These are phyloP conservation scores for Andrena flavipes DNA, from an alignment of 2,888 invertebrate species.

Conservation along the genomic window DNA sequence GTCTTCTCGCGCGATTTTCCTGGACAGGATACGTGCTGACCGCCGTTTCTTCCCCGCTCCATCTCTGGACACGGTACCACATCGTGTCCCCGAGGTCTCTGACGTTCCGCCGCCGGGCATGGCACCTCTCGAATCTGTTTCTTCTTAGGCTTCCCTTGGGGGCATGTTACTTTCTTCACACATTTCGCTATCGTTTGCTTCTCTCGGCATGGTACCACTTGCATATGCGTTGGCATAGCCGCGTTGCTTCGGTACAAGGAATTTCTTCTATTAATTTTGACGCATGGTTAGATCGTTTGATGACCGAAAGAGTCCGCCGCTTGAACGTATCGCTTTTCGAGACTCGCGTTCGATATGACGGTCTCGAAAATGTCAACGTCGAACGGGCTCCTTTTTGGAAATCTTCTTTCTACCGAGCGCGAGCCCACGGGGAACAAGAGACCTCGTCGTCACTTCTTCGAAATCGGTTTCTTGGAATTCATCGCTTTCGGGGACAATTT, in stretches of 20 bases:
- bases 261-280: constrained; percentile 5
- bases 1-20: not conserved
- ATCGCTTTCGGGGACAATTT: not conserved
- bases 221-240: constrained; percentile 34
- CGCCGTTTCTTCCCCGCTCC: not conserved
- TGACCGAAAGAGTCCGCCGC: not conserved
- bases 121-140: not conserved
- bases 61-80: not conserved
- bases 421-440: constrained; percentile 56
- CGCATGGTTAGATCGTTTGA: constrained; percentile 31
- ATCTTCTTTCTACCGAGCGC: not conserved
- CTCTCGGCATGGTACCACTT: constrained; percentile 3
- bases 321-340: constrained; percentile 41
- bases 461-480: constrained; percentile 10
- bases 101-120: not conserved
- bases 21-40: not conserved
- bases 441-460: constrained; percentile 25
- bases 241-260: not conserved
- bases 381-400: not conserved
- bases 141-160: constrained; percentile 3
- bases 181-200: constrained; percentile 30
- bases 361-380: constrained; percentile 3
- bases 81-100: not conserved
- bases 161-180: constrained; percentile 16
- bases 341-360: constrained; percentile 18